These are phyloP conservation scores for Bambusicola thoracicus DNA, from an alignment of 2,113 vertebrate genomes.

Conservation along the genomic window DNA sequence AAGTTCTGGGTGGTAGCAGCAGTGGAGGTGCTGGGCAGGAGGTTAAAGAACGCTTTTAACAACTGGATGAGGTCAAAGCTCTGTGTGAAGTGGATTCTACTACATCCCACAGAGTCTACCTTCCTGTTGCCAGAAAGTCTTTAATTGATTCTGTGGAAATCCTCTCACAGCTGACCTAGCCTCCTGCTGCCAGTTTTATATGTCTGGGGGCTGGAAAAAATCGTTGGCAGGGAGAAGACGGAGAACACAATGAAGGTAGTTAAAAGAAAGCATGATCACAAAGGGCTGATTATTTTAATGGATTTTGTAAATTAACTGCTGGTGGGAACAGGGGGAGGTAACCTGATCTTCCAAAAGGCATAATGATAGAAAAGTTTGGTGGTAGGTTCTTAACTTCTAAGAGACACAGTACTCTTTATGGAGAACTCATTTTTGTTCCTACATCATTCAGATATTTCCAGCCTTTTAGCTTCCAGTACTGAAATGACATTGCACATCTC, in stretches of 20 bases:
- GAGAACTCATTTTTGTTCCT: not conserved
- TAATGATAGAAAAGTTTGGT: not conserved
- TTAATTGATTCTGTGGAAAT: constrained; percentile 25
- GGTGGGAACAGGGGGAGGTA: not conserved
- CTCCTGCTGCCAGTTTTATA: not conserved
- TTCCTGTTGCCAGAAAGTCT: not conserved
- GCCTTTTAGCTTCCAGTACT: not conserved
- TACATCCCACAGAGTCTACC: constrained; percentile 13
- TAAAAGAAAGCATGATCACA: not conserved
- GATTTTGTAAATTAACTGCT: not conserved
- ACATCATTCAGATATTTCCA: not conserved
- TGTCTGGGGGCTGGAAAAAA: constrained; percentile 24
- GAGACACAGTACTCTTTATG: not conserved
- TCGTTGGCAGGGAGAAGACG: constrained; percentile 33
- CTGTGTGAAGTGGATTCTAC: constrained; percentile 37
- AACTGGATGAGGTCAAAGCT: constrained; percentile 27
- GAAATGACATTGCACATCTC: not conserved
- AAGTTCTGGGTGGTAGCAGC: constrained; percentile 15
- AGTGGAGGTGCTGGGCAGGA: not conserved
- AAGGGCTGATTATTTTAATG: not conserved
- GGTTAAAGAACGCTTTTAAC: constrained; percentile 2
- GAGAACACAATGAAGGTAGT: not conserved
- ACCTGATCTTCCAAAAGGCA: not conserved
- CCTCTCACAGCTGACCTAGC: constrained; percentile 14
- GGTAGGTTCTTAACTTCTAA: not conserved